Evolutionary conservation across 2,797 vertebrate genomes (phyloP).

Genomic region (Gymnoscopelus braueri): DNA sequence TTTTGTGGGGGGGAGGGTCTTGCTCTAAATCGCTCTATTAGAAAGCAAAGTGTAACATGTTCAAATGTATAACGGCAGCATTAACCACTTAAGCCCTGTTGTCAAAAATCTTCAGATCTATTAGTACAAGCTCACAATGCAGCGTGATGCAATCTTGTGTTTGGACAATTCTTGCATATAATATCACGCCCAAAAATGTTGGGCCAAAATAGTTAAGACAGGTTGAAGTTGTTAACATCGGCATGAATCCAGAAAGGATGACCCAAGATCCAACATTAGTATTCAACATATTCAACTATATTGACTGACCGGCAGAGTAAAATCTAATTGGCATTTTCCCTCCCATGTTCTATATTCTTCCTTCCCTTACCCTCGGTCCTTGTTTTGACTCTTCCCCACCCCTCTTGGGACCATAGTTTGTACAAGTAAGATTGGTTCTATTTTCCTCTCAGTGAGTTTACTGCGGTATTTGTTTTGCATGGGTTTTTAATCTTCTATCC

Average conservation of each 20-base stretch:
- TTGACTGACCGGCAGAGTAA: constrained; percentile 69
- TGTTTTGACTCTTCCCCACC: constrained; percentile 79
- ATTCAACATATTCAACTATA: constrained; percentile 57
- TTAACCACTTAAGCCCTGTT: no score
- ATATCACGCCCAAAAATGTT: no score
- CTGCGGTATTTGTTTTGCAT: constrained; percentile 77
- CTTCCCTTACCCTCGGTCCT: constrained; percentile 56
- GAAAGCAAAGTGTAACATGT: background rate
- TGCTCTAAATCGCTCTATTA: background rate
- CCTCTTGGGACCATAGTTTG: constrained; percentile 91
- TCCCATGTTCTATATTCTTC: constrained; percentile 71
- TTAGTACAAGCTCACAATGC: no score
- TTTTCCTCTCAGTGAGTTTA: constrained; percentile 73
- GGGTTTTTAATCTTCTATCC: constrained; percentile 63
- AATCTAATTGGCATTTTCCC: constrained; percentile 82
- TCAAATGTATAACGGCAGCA: background rate
- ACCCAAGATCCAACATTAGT: constrained; percentile 47
- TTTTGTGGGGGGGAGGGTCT: background rate
- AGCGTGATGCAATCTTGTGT: no score
- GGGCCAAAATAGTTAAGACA: no score
- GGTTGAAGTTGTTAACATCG: constrained; percentile 2
- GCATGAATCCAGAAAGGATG: constrained; percentile 22
- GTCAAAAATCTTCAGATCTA: no score
- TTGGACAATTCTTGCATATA: no score
- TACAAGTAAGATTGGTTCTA: constrained; percentile 91